Evolutionary conservation across 1,140 invertebrate species (phyloP), one percentile per base, ranked within the genome.

Genomic region (Trichogramma pretiosum): DNA sequence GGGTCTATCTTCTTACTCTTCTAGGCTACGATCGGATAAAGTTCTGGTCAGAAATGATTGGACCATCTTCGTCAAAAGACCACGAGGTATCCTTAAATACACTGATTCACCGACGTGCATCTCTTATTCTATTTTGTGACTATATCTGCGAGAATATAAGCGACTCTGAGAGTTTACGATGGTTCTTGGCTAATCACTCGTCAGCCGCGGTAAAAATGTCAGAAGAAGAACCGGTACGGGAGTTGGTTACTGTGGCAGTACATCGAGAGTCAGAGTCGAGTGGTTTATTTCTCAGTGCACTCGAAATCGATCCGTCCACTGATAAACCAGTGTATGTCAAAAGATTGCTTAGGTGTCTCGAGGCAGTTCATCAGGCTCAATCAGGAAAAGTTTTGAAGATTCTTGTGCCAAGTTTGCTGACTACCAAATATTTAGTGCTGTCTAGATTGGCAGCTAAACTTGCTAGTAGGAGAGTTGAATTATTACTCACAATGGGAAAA

Each of bases 161-260:
- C 44, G 83, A 88, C 63, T 81, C 75, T 3, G 81, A 87, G 19
- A 80, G 85, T 46, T 66, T 89, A 26, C 79, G 80, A 0, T 90
- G 85, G 85, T 63, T 90, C n/a, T 64, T 90, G 17, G 77, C 81
- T 1, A 83, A 84, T 58, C 78, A 87, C 55, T 78, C 85, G 0
- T 73, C 80, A 54, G 77, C 83, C 18, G 67, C 88, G 0, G 77
- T 90, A 11, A 65, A 73, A 24, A 62, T 82, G 5, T 74, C 74
- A 1, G 63, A 69, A 34, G 82, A 79, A 56, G 67, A 77, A n/a
- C 82, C 83, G 0, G 76, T 83, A 1, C 73, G 72, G 23, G 80
- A 84, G 59, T 77, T 85, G 50, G 62, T 75, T 40, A 74, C 77
- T 46, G 56, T 56, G 3, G 75, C 79, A 32, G 71, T 84, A 37